phyloP scores from a whole-genome alignment of 2,797 vertebrate species.

The Oryzias dopingdopingensis region DNA sequence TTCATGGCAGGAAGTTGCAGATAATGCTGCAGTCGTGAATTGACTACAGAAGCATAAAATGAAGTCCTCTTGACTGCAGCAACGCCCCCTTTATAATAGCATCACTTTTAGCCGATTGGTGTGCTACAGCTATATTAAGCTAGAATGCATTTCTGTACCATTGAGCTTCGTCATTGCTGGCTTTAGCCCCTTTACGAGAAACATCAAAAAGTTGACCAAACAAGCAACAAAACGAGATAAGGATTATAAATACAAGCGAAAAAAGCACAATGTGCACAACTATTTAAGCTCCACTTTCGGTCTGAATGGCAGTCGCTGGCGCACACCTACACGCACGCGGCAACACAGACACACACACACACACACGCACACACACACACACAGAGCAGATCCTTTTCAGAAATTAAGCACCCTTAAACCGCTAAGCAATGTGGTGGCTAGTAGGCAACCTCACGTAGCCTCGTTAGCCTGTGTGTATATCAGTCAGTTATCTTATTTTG shows the following conservation, averaged over 20 bases:
- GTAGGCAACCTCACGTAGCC: conserved; percentile 27
- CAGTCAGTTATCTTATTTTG: neutral
- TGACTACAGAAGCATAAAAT: conserved; percentile 5
- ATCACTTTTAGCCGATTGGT: conserved; percentile 41
- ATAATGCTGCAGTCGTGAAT: conserved; percentile 10
- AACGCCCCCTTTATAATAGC: conserved; percentile 56
- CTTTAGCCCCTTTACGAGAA: conserved; percentile 31
- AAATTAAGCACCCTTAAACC: conserved; percentile 28
- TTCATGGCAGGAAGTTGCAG: conserved; percentile 1
- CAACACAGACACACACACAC: neutral
- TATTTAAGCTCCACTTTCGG: neutral
- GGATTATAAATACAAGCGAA: conserved; percentile 11
- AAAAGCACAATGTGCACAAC: conserved; percentile 1
- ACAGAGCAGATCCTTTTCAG: conserved; percentile 23
- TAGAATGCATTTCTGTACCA: conserved; percentile 18
- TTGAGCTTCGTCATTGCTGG: conserved; percentile 6
- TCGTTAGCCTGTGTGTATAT: conserved; percentile 8
- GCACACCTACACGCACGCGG: neutral
- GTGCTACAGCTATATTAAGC: conserved; percentile 19
- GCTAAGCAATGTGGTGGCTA: conserved; percentile 48
- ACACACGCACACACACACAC: conserved; percentile 1
- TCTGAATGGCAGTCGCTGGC: neutral
- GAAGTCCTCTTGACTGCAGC: conserved; percentile 23
- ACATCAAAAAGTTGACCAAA: conserved; percentile 24
- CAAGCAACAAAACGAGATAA: conserved; percentile 31